Base-by-base conservation (phyloP, 1,140 invertebrate species). In the Trichonephila clavata region DNA sequence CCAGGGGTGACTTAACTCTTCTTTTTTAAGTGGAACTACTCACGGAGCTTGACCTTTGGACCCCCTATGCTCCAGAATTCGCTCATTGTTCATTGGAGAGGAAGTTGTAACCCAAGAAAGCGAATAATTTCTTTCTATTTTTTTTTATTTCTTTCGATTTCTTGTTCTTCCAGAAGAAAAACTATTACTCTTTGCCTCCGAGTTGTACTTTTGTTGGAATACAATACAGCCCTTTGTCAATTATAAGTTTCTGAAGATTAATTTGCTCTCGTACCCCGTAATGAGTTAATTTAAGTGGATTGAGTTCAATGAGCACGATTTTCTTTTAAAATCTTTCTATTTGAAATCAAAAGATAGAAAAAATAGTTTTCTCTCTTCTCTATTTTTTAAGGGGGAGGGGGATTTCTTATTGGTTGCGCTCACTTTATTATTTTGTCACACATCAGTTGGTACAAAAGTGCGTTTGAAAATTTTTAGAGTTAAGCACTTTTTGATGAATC, bases 231-330 rank as follows among this genome's bases (percentile, higher is more conserved):
- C 13, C 80, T 43, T 63, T 84, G 68, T 39, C 77, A 84, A 80
- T 61, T 65, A 39, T 80, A 18, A n/a, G 39, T 21, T 80, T 21
- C 60, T 13, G 27, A 60, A 84, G 90, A 92, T 92, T 84, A 92
- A 92, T 92, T 92, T 65, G 61, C 59, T 65, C 39, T 43, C 18
- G 5, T 63, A 21, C 27, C 21, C 21, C 65, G 90, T 84, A 92
- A 65, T 80, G 60, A 92, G 90, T 63, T 92, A 92, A 92, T 92
- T 92, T 92, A 57, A 84, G 50, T 60, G 71, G 89, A 92, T 84
- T 84, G 50, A 83, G 60, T 84, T 84, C 77, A 92, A 27, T 84
- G 77, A 60, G 90, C 59, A 63, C 39, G 86, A 16, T 59, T 59
- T 61, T 32, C n/a, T 27, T 77, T 77, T 20, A 18, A 77, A 68